A percentile compares a stretch with the other conserved stretches of the same genome.
Evolutionary conservation across 2,888 invertebrate species (phyloP).

Genomic region (Liodrosophila aerea): DNA sequence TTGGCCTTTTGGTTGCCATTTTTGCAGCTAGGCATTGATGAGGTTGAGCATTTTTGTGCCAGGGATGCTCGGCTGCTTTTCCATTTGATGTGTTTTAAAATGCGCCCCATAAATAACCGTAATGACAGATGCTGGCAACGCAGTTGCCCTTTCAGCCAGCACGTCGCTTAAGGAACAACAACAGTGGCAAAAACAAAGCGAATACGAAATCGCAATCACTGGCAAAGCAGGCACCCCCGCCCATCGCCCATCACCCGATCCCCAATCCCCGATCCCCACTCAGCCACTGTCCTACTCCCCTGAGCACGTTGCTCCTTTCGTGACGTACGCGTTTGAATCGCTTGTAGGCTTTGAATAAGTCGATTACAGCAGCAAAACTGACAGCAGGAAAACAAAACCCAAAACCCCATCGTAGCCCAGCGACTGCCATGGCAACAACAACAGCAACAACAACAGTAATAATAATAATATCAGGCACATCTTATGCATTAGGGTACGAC

Average conservation of each 20-base stretch:
- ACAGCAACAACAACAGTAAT: neutral
- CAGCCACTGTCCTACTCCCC: neutral
- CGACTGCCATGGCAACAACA: neutral
- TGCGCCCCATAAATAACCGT: constrained; percentile 58
- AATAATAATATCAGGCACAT: constrained; percentile 19
- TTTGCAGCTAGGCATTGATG: constrained; percentile 42
- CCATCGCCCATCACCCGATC: too few relatives aligned
- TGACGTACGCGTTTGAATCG: constrained; percentile 48
- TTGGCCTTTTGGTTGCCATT: constrained; percentile 23
- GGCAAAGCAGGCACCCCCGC: constrained; percentile 13
- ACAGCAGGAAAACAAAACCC: constrained; percentile 31
- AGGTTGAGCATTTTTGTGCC: constrained; percentile 35
- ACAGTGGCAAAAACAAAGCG: constrained; percentile 13
- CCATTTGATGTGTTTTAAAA: constrained; percentile 58
- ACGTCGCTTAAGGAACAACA: constrained; percentile 10
- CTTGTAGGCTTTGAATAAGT: constrained; percentile 76
- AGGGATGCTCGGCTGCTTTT: neutral
- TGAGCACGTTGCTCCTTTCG: neutral
- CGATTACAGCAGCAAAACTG: constrained; percentile 67
- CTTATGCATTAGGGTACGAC: constrained; percentile 22
- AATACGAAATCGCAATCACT: constrained; percentile 48
- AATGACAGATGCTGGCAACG: constrained; percentile 57
- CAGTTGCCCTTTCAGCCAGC: constrained; percentile 36
- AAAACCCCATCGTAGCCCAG: neutral
- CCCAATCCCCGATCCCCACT: too few relatives aligned